These are phyloP conservation scores for Drosophila micromelanica DNA, from an alignment of 1,140 invertebrate genomes.

Conservation along the genomic window DNA sequence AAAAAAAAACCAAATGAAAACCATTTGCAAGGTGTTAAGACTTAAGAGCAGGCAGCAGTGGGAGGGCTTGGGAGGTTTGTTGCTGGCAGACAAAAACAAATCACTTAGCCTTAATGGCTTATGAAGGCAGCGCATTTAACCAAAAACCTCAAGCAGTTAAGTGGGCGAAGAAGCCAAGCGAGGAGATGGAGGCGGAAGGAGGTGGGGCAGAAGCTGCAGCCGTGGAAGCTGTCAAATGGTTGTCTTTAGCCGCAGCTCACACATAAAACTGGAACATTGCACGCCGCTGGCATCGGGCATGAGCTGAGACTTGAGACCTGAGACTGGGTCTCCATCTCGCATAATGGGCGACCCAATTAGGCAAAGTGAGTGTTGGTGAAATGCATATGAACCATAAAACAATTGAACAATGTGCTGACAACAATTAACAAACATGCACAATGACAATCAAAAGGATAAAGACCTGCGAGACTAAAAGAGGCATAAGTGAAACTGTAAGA, in stretches of 20 bases:
- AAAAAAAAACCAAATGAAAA: constrained; percentile 1
- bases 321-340: constrained; percentile 17
- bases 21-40: constrained; percentile 72
- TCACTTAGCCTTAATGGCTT: constrained; percentile 82
- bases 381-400: constrained; percentile 82
- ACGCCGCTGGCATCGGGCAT: constrained; percentile 29
- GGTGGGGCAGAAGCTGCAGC: constrained; percentile 4
- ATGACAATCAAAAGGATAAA: constrained; percentile 30
- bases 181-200: background rate
- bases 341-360: constrained; percentile 82
- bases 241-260: constrained; percentile 62
- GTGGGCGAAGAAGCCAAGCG: constrained; percentile 18
- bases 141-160: constrained; percentile 82
- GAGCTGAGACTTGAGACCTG: constrained; percentile 4
- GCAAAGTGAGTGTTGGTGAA: constrained; percentile 74
- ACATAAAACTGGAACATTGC: constrained; percentile 67
- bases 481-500: background rate
- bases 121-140: constrained; percentile 75
- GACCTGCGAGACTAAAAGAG: background rate
- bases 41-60: background rate
- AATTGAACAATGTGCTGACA: constrained; percentile 76
- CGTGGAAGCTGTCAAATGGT: constrained; percentile 68
- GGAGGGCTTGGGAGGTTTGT: constrained; percentile 10
- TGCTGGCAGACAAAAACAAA: constrained; percentile 70
- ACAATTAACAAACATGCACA: constrained; percentile 58